Evolutionary conservation across 2,888 invertebrate genomes (phyloP).

Genomic region (Tetramorium bicarinatum): DNA sequence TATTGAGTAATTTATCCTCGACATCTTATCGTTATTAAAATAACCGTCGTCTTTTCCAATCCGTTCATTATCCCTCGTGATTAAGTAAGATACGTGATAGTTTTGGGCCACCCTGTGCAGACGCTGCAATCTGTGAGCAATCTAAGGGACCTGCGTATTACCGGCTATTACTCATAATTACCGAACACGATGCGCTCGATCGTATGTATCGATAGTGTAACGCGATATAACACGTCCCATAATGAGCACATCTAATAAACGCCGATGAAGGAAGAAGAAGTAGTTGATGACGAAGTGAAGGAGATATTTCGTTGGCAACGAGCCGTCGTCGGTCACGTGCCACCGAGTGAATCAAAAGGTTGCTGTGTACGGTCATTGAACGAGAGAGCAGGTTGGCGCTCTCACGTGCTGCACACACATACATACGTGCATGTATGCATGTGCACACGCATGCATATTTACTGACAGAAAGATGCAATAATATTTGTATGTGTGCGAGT

Average conservation of each 20-base stretch:
- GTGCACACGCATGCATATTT: constrained; percentile 4
- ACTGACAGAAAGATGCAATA: neutral
- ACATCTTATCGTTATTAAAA: constrained; percentile 4
- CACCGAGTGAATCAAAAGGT: constrained; percentile 50
- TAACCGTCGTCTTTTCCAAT: neutral
- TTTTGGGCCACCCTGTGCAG: constrained; percentile 7
- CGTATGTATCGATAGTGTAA: constrained; percentile 32
- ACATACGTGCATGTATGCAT: constrained; percentile 14
- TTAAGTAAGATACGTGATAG: constrained; percentile 1
- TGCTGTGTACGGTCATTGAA: constrained; percentile 59
- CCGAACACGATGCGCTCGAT: constrained; percentile 33
- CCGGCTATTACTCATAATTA: constrained; percentile 52
- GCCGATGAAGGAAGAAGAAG: constrained; percentile 39
- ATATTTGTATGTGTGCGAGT: neutral
- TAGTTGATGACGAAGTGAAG: constrained; percentile 32
- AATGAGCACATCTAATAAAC: constrained; percentile 41
- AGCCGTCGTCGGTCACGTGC: constrained; percentile 52
- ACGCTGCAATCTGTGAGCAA: constrained; percentile 14
- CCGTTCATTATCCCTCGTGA: neutral
- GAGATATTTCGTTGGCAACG: constrained; percentile 51
- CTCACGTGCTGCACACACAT: neutral
- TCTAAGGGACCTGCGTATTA: constrained; percentile 30
- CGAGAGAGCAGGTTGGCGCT: constrained; percentile 61
- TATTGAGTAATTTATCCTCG: neutral
- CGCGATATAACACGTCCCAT: constrained; percentile 40